phyloP scores from a whole-genome alignment of 2,797 vertebrate genomes.

The Gymnoscopelus microlampas region DNA sequence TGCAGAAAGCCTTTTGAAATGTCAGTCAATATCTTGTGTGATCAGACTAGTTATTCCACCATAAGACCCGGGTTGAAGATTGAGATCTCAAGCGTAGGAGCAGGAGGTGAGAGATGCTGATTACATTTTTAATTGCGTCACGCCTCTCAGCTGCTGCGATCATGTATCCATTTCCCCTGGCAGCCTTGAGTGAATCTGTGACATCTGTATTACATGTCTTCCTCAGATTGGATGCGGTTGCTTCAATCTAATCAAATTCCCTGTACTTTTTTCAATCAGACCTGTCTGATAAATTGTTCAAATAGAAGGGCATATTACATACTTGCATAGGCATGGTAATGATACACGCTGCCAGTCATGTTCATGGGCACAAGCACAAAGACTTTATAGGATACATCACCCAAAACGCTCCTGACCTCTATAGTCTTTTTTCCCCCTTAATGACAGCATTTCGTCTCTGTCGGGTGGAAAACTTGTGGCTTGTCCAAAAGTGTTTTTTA shows the following conservation, averaged over 20 bases:
- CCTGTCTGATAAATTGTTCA: not conserved
- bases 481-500: too few relatives aligned
- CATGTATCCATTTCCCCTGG: conserved; percentile 15
- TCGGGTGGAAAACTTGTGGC: too few relatives aligned
- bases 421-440: too few relatives aligned
- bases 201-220: conserved; percentile 45
- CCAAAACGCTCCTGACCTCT: too few relatives aligned
- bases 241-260: conserved; percentile 51
- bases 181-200: conserved; percentile 27
- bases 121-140: conserved; percentile 51
- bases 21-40: conserved; percentile 11
- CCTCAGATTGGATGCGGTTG: conserved; percentile 31
- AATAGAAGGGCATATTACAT: too few relatives aligned
- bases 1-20: conserved; percentile 7
- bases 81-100: conserved; percentile 42
- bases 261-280: conserved; percentile 22
- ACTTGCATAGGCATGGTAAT: too few relatives aligned
- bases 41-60: conserved; percentile 39
- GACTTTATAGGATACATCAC: too few relatives aligned
- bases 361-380: too few relatives aligned
- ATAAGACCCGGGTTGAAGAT: conserved; percentile 12
- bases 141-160: conserved; percentile 43
- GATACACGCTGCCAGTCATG: too few relatives aligned
- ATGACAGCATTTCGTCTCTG: too few relatives aligned
- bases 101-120: conserved; percentile 16